Evolutionary conservation across 1,140 invertebrate genomes (phyloP), one percentile per base, ranked within the genome.

Genomic region (Drosophila kepulauana): DNA sequence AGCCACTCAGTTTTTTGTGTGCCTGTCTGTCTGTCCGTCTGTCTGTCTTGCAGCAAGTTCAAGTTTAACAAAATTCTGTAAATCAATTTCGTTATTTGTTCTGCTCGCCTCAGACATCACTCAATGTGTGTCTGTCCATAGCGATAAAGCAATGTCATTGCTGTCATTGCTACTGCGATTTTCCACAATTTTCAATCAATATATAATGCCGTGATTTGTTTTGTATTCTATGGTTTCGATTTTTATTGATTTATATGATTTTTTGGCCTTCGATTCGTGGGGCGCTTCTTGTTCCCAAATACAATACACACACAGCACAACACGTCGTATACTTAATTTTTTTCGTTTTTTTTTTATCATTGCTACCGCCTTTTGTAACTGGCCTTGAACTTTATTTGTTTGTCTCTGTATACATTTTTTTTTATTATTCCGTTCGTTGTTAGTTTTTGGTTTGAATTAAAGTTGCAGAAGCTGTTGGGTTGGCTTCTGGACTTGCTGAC

Each of bases 171-270:
- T 67, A 64, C 62, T 68, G 73, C 46, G 77, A 80, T 69, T 68
- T 76, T 64, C 46, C 59, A 69, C 70, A 65, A 30, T 73, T 85
- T 85, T 70, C 68, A 67, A 84, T 81, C 65, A 85, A 81, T 81
- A 70, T 57, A 74, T 81, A 84, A 80, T 85, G 66, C 43, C 6
- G 59, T 59, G 58, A 73, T 67, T 67, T 51, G 46, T 67, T 73
- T 73, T 46, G 45, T 66, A 59, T 58, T 41, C 62, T 35, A n/a
- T 46, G 5, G 10, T 11, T 45, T 45, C 16, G 35, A 13, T 59
- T 15, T 78, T 68, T 82, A 84, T 85, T 85, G 78, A 84, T 84
- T 85, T 85, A 61, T 84, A 56, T 63, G 58, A 48, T 84, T 70
- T 70, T 66, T 74, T 41, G 49, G 59, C 59, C 76, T 81, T 82